Percentiles rank a stretch among this genome's conserved stretches.
Conservation (phyloP, 2,113 vertebrate genomes). For the Romanogobio albipinnatus region DNA sequence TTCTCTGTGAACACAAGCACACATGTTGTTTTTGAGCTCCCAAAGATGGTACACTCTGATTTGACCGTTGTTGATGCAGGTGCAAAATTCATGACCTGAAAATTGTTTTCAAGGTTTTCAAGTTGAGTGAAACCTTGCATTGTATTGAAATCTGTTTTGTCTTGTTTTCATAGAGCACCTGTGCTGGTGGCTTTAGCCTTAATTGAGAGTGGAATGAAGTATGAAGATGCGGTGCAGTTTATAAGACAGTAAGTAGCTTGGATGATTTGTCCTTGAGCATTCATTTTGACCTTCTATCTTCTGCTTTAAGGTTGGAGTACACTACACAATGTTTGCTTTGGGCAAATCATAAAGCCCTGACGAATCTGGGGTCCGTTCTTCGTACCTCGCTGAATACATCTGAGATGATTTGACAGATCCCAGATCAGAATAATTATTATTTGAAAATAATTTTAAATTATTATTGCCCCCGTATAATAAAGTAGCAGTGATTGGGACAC, state of each 20-base stretch:
- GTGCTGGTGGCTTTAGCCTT: slow-evolving; percentile 97
- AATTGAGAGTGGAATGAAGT: slow-evolving; percentile 98
- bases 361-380: too few species aligned
- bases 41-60: not conserved
- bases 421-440: too few species aligned
- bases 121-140: not conserved
- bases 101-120: not conserved
- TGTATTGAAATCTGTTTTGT: not conserved
- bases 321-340: not conserved
- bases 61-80: not conserved
- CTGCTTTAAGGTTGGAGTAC: not conserved
- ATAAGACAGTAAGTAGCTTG: slow-evolving; percentile 93
- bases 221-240: slow-evolving; percentile 98
- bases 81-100: slow-evolving; percentile 14
- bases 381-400: too few species aligned
- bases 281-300: not conserved
- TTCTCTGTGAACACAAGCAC: slow-evolving; percentile 12
- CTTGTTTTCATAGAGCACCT: slow-evolving; percentile 83
- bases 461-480: too few species aligned
- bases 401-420: too few species aligned
- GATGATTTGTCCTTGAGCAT: not conserved
- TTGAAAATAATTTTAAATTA: too few species aligned
- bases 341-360: too few species aligned
- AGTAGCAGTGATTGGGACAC: too few species aligned
- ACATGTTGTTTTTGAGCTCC: not conserved